Percentiles rank a stretch among this genome's conserved stretches.
Conservation (phyloP, 2,888 invertebrate species). For the Congeria kusceri region DNA sequence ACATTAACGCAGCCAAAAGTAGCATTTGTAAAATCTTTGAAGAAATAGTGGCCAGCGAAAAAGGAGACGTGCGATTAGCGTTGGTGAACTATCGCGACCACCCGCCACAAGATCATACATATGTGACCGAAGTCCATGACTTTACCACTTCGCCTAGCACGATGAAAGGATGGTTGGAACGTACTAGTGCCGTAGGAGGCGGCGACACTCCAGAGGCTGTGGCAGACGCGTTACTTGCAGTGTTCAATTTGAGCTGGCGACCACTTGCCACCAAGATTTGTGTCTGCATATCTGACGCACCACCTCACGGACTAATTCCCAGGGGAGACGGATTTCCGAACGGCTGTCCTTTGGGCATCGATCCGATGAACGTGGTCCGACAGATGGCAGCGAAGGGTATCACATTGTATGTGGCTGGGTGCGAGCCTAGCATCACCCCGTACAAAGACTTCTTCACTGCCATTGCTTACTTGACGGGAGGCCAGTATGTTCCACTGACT, state of each 20-base stretch:
- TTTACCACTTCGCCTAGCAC: conserved; percentile 76
- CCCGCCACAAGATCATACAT: conserved; percentile 76
- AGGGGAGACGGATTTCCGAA: conserved; percentile 75
- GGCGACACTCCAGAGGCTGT: conserved; percentile 82
- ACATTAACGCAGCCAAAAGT: conserved; percentile 75
- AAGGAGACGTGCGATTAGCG: conserved; percentile 78
- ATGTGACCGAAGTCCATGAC: conserved; percentile 79
- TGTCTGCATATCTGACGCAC: conserved; percentile 81
- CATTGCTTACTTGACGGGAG: conserved; percentile 80
- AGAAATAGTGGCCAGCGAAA: conserved; percentile 78
- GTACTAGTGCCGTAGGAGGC: conserved; percentile 77
- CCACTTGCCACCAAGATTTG: conserved; percentile 79
- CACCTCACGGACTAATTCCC: conserved; percentile 79
- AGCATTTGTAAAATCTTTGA: conserved; percentile 80
- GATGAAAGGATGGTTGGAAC: conserved; percentile 79
- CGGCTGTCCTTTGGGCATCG: conserved; percentile 79
- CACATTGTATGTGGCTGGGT: conserved; percentile 80
- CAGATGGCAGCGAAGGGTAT: conserved; percentile 79
- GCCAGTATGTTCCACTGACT: conserved; percentile 80
- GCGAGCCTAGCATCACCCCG: conserved; percentile 76
- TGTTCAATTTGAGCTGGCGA: conserved; percentile 79
- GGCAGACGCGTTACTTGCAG: conserved; percentile 79
- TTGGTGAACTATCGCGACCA: conserved; percentile 83
- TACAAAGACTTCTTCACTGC: conserved; percentile 81
- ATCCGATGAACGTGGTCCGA: conserved; percentile 76